Percentiles rank a stretch among this genome's conserved stretches.
phyloP scores from a whole-genome alignment of 1,140 invertebrate species.

The Callitettix versicolor region DNA sequence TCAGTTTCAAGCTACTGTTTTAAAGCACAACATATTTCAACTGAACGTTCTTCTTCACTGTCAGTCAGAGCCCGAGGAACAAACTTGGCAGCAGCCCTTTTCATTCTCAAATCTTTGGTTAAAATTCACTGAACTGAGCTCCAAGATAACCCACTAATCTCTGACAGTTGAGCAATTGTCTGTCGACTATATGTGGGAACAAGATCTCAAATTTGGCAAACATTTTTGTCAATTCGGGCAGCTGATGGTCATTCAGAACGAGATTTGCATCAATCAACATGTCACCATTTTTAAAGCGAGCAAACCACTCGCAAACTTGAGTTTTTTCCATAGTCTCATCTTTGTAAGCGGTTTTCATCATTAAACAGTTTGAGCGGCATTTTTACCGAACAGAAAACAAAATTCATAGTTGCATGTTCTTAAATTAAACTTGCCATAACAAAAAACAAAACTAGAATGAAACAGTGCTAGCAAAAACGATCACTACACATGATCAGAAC shows the following conservation, averaged over 20 bases:
- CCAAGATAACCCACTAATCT: constrained; percentile 5
- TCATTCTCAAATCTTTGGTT: constrained; percentile 19
- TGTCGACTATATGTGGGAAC: constrained; percentile 23
- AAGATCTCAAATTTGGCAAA: constrained; percentile 27
- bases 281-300: too few relatives aligned
- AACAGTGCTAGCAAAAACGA: too few relatives aligned
- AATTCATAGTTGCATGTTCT: too few relatives aligned
- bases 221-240: constrained; percentile 27
- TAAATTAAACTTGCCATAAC: too few relatives aligned
- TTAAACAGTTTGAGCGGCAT: too few relatives aligned
- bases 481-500: too few relatives aligned
- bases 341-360: too few relatives aligned
- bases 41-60: constrained; percentile 13
- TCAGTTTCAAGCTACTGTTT: not conserved
- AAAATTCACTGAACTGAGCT: constrained; percentile 19
- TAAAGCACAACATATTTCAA: constrained; percentile 16
- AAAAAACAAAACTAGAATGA: too few relatives aligned
- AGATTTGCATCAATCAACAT: not conserved
- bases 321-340: too few relatives aligned
- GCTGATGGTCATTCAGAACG: constrained; percentile 23
- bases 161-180: constrained; percentile 22
- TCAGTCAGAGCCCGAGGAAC: constrained; percentile 12
- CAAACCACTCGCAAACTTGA: too few relatives aligned
- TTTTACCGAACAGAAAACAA: too few relatives aligned
- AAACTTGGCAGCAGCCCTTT: constrained; percentile 12